Conservation (phyloP, 2,797 vertebrate genomes). For the Lindbergichthys nudifrons region DNA sequence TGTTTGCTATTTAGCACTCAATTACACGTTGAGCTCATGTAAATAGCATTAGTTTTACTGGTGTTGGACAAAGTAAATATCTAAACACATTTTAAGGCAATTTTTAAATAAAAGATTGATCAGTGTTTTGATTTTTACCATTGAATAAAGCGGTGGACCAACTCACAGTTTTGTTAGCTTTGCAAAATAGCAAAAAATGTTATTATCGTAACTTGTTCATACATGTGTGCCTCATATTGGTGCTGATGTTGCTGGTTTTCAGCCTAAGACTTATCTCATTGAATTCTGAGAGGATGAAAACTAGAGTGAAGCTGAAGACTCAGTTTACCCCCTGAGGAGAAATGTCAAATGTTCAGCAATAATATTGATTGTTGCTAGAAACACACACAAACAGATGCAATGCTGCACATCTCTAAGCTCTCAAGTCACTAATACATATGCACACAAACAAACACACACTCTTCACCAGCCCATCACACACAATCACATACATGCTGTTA, state of each 20-base stretch:
- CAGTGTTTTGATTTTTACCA: too few species aligned
- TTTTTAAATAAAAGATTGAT: neutral
- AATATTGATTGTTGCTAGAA: slow-evolving; percentile 31
- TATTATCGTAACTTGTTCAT: neutral
- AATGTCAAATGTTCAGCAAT: slow-evolving; percentile 28
- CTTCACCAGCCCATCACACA: slow-evolving; percentile 3
- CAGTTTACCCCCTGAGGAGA: slow-evolving; percentile 30
- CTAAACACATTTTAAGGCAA: neutral
- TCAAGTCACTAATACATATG: slow-evolving; percentile 9
- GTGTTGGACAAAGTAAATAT: neutral
- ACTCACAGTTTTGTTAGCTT: neutral
- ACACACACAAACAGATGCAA: slow-evolving; percentile 8
- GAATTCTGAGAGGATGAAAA: neutral
- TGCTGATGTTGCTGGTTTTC: slow-evolving; percentile 15
- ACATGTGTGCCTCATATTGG: neutral
- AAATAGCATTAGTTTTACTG: neutral
- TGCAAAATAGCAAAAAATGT: neutral
- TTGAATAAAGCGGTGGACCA: too few species aligned
- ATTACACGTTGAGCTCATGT: neutral
- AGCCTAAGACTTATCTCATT: slow-evolving; percentile 1
- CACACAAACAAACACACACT: slow-evolving; percentile 4
- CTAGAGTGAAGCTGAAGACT: slow-evolving; percentile 3
- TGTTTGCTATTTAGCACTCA: neutral
- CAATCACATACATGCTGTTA: slow-evolving; percentile 2
- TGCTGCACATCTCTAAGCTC: slow-evolving; percentile 43